Evolutionary conservation across 1,140 invertebrate genomes (phyloP), one percentile per base, ranked within the genome.

Genomic region (Sinonovacula constricta): DNA sequence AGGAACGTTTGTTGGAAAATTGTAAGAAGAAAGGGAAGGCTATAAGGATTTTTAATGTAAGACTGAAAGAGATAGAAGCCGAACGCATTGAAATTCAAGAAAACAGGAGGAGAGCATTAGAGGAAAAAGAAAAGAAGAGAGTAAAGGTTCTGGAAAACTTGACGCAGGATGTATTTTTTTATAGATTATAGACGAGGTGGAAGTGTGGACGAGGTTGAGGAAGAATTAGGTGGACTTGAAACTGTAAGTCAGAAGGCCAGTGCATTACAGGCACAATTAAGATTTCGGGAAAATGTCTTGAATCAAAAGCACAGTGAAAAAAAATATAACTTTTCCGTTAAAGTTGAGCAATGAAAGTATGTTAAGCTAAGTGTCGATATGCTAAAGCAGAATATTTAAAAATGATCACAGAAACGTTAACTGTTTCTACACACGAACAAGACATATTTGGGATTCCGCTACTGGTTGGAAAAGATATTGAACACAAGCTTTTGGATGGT

Each of bases 261-360:
- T 2, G 67, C 56, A 12, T 28, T 70, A 28, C 30, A 79, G n/a
- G 12, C 15, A 15, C 76, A 79, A 24, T 18, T 79, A 14, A 22
- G 59, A 22, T 79, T 70, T 31, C 1, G 66, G 28, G 70, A 79
- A 33, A 69, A 60, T 39, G 76, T 70, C 7, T 26, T 77, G 14
- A 59, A 62, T 18, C 65, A 68, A 62, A 22, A 78, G 39, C 18
- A 51, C 26, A 24, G n/a, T n/a, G 65, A 78, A 12, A 66, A 56
- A 4, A 69, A n/a, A n/a, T n/a, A 53, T 34, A 62, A 56, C 24
- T 51, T 78, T 18, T 31, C 57, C 1, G 62, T 24, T 14, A 69
- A 69, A 34, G 34, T 45, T 67, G 56, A 3, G 3, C 2, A 49
- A 12, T 63, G 75, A 3, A 78, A 62, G 57, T 57, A 62, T 28